Evolutionary conservation across 2,888 invertebrate genomes (phyloP), one percentile per base, ranked within the genome.

Genomic region (Tachina lurida): DNA sequence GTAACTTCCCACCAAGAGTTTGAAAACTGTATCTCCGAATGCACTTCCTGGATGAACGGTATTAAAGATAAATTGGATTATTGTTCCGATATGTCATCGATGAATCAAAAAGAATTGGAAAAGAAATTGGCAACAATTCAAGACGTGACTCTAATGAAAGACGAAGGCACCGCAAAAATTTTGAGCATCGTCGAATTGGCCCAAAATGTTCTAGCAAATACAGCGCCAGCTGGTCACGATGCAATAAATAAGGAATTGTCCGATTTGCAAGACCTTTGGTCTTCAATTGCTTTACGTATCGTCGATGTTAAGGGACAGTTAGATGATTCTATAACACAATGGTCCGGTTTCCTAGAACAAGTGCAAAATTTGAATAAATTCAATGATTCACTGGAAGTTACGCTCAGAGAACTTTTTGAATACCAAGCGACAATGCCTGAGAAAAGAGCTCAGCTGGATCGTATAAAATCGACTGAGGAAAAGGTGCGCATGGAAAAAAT

Each of bases 171-270:
- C 89, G 95, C 95, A 0, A 96, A 96, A 92, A 96, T 98, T 45
- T 97, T 98, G 90, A 95, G 95, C 70, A 95, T 97, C 58, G 96
- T 98, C n/a, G 98, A 98, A 90, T 93, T 97, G 88, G 98, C 98
- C 0, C 98, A 99, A 93, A 96, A 95, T 88, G 97, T 98, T 0
- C 93, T 98, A 89, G 97, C 97, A 0, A 98, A 98, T 90, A 98
- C 98, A 0, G 97, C 98, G 0, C 96, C 97, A 1, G 94, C 95
- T 49, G 98, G 98, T 0, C 98, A 98, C 88, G 96, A 96, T 88
- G 94, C 95, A 43, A 97, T 99, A 74, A 98, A 98, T 89, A 95
- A 96, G 87, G 95, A 96, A 4, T 93, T 98, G 9, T 95, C 96
- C 1, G 95, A 95, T 81, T 93, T 98, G 63, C 98, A 98, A 93